These are phyloP conservation scores for Tragelaphus strepsiceros DNA, from an alignment of 2,113 vertebrate genomes.

Conservation along the genomic window DNA sequence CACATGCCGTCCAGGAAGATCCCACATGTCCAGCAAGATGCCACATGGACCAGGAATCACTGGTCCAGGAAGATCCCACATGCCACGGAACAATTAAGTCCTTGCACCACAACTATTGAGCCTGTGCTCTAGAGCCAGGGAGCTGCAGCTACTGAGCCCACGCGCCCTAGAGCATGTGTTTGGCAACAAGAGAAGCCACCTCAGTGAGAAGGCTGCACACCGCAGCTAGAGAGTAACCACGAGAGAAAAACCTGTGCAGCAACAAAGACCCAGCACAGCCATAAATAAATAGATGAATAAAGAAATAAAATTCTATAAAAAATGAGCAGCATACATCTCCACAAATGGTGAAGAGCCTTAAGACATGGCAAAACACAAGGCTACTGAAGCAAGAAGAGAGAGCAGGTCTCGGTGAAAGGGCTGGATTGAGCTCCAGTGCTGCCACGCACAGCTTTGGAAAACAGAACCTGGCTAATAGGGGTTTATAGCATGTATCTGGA, in stretches of 20 bases:
- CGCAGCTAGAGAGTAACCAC: no score
- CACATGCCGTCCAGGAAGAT: not conserved
- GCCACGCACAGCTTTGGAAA: not conserved
- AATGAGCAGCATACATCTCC: not conserved
- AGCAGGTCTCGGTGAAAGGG: not conserved
- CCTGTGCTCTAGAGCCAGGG: not conserved
- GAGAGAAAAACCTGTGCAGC: not conserved
- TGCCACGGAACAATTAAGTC: not conserved
- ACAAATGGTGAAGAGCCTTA: not conserved
- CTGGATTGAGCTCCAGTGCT: not conserved
- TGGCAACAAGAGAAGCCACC: not conserved
- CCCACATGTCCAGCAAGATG: not conserved
- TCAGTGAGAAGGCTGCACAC: not conserved
- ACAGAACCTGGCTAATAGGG: not conserved
- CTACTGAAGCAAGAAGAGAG: not conserved
- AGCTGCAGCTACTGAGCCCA: not conserved
- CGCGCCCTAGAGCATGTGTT: accelerated
- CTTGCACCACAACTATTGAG: not conserved
- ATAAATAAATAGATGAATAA: not conserved
- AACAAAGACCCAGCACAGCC: not conserved
- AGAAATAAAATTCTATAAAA: not conserved
- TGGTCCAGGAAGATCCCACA: not conserved
- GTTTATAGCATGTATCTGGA: not conserved
- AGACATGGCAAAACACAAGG: not conserved
- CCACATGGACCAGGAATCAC: no score